These are phyloP conservation scores for Lontra canadensis DNA, from an alignment of 2,113 vertebrate species.

Conservation along the genomic window DNA sequence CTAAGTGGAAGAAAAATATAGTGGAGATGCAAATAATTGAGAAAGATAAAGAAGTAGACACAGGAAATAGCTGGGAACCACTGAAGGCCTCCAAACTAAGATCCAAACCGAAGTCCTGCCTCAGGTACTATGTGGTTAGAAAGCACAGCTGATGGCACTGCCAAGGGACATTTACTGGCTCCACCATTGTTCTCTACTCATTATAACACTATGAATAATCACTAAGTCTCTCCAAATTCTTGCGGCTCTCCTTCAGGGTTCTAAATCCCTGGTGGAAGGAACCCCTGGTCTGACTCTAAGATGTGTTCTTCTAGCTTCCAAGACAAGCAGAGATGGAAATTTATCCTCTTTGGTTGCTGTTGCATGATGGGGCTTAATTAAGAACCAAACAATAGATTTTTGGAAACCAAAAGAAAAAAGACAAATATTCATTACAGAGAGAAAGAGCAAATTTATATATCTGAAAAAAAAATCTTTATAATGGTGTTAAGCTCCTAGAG, in stretches of 20 bases:
- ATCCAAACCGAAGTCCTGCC: not conserved
- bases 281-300: not conserved
- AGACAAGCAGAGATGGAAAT: not conserved
- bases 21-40: not conserved
- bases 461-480: not conserved
- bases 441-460: not conserved
- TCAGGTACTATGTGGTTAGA: not conserved
- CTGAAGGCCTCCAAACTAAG: not conserved
- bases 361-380: not conserved
- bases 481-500: not conserved
- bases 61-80: not conserved
- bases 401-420: not conserved
- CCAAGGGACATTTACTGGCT: no score
- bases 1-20: not conserved
- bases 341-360: not conserved
- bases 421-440: not conserved
- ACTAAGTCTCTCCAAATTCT: not conserved
- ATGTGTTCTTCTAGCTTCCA: not conserved
- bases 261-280: not conserved
- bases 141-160: accelerated
- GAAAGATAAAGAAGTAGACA: not conserved
- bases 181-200: not conserved
- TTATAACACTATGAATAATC: no score
- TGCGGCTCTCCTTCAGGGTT: not conserved
- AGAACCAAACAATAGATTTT: not conserved